Evolutionary conservation across 2,797 vertebrate genomes (phyloP).

Genomic region (Xenentodon cancila): DNA sequence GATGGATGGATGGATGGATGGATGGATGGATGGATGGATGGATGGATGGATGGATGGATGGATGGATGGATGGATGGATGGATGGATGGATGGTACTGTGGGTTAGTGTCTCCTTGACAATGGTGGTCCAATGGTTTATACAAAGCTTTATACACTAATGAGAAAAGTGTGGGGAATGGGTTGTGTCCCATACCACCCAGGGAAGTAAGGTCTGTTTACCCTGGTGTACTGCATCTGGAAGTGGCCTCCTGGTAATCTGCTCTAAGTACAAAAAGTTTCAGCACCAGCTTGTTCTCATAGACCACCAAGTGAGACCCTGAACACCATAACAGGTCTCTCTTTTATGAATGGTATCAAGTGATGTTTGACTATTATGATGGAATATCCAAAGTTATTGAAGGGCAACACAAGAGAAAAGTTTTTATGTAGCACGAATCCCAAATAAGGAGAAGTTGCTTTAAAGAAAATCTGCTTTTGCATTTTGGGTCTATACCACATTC

Average conservation of each 20-base stretch:
- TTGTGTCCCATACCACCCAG: constrained; percentile 80
- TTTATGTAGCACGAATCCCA: no score
- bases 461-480: no score
- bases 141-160: constrained; percentile 81
- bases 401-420: no score
- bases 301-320: constrained; percentile 77
- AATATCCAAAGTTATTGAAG: no score
- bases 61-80: constrained; percentile 35
- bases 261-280: constrained; percentile 80
- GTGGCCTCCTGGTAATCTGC: constrained; percentile 80
- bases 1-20: no score
- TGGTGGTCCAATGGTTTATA: constrained; percentile 69
- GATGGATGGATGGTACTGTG: constrained; percentile 46
- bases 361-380: constrained; percentile 28
- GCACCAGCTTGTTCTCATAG: constrained; percentile 81
- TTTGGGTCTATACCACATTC: no score
- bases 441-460: no score
- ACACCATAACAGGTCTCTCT: constrained; percentile 64
- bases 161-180: constrained; percentile 79
- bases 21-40: no score
- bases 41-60: constrained; percentile 15
- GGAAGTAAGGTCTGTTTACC: constrained; percentile 64
- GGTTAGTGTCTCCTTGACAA: constrained; percentile 74
- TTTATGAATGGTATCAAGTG: constrained; percentile 59
- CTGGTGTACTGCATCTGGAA: constrained; percentile 79